These are phyloP conservation scores for Nyctibius grandis DNA, from an alignment of 2,797 vertebrate genomes.

Conservation along the genomic window DNA sequence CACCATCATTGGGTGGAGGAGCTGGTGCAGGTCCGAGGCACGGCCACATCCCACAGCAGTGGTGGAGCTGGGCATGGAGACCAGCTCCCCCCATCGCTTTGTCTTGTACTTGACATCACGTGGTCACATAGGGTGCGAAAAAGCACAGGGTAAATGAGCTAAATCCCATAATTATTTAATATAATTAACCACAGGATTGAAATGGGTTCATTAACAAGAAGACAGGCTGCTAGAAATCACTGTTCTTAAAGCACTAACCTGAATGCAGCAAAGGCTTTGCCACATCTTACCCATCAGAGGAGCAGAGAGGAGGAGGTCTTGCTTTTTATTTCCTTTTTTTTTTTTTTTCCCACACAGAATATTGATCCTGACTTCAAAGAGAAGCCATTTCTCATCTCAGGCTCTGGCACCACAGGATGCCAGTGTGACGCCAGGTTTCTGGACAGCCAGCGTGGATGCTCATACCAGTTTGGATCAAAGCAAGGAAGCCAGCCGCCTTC, in stretches of 20 bases:
- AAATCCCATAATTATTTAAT: neutral
- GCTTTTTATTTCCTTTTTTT: neutral
- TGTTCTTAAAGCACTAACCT: neutral
- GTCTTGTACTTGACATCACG: neutral
- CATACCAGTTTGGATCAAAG: neutral
- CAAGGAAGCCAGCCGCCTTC: neutral
- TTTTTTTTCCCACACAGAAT: neutral
- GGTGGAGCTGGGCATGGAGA: neutral
- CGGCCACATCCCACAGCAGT: accelerated
- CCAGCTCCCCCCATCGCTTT: neutral
- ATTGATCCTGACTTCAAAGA: neutral
- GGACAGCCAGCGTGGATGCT: neutral
- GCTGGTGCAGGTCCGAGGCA: neutral
- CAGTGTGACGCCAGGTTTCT: neutral
- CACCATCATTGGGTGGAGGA: accelerated
- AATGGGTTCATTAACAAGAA: neutral
- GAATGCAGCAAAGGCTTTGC: neutral
- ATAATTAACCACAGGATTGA: neutral
- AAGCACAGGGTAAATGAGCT: neutral
- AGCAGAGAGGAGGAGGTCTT: neutral
- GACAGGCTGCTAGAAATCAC: neutral
- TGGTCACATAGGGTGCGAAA: neutral
- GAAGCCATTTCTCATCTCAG: neutral
- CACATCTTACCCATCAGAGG: neutral
- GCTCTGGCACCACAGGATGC: neutral